phyloP scores from a whole-genome alignment of 2,797 vertebrate species.

The Adrianichthys oophorus region DNA sequence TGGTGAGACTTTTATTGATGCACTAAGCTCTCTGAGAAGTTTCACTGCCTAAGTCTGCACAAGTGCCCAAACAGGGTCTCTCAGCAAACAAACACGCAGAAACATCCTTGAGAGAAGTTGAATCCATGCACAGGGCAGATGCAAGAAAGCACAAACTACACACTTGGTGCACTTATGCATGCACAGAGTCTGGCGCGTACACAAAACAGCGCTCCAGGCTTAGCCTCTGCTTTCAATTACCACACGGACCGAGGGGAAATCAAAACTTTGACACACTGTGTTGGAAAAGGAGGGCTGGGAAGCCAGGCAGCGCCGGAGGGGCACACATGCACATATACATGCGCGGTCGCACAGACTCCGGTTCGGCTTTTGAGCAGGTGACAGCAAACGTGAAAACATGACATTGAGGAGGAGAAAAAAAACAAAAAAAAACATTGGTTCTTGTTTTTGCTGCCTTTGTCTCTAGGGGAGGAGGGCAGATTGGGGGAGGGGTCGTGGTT shows the following conservation, averaged over 20 bases:
- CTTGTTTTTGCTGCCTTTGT: neutral
- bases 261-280: conserved; percentile 70
- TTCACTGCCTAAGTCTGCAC: conserved; percentile 12
- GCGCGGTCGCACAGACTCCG: conserved; percentile 14
- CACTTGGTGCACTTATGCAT: conserved; percentile 5
- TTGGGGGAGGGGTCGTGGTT: conserved; percentile 20
- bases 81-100: conserved; percentile 13
- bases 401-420: conserved; percentile 51
- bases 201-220: conserved; percentile 61
- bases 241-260: conserved; percentile 68
- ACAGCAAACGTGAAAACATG: conserved; percentile 67
- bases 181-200: neutral
- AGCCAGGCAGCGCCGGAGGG: conserved; percentile 61
- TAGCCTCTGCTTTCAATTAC: conserved; percentile 74
- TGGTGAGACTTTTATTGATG: conserved; percentile 27
- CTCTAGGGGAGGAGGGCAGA: neutral
- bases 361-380: conserved; percentile 42
- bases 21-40: conserved; percentile 18
- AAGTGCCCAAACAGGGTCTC: conserved; percentile 1
- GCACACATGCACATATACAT: conserved; percentile 1
- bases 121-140: conserved; percentile 34
- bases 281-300: conserved; percentile 58
- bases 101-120: conserved; percentile 36
- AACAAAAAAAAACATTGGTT: conserved; percentile 31
- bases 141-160: conserved; percentile 11